Base-by-base conservation (phyloP, 2,797 vertebrate species). In the Trachops cirrhosus region DNA sequence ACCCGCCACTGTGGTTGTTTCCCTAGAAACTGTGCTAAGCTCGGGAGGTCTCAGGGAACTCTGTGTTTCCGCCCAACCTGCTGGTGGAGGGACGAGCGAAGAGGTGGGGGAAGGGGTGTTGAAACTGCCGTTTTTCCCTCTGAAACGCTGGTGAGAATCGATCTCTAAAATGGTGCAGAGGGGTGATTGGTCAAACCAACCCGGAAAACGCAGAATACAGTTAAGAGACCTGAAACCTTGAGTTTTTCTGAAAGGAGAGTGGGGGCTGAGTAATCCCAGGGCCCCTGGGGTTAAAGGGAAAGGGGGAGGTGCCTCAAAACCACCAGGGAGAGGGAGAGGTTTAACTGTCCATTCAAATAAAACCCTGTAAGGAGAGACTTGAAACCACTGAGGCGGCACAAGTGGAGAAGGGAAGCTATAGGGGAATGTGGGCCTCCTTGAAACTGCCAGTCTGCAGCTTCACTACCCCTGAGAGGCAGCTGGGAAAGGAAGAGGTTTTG, bases 141-240 rank as follows among this genome's bases (percentile, higher is more conserved):
- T 86, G 94, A 96, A 97, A 96, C 97, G 97, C 97, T 98, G 97
- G 97, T 98, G 97, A 97, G 92, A 96, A 95, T 96, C 94, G 59
- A 94, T 93, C 96, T 97, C 86, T 87, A 94, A 94, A 78, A 94
- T 50, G 71, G 95, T 26, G 46, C 84, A 89, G 59, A 29, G 9
- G 83, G n/a, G 52, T 16, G 82, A n/a, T 50, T 91, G 83, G 46
- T 26, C 67, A 73, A 85, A 78, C 41, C 85, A 94, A 78, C 32
- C 57, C 34, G 54, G 80, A 32, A 82, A 83, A 37, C 73, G 78
- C 92, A 86, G 67, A 88, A n/a, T 14, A 18, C 39, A 39, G 19
- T 64, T 24, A 70, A 67, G 71, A 67, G 84, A 78, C 41, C 44
- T 79, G 93, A 91, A 95, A 96, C 41, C 41, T 94, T 78, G 91